Evolutionary conservation across 64 coral and sea anemone species (phyloP).

Genomic region (Anthopleura sola): DNA sequence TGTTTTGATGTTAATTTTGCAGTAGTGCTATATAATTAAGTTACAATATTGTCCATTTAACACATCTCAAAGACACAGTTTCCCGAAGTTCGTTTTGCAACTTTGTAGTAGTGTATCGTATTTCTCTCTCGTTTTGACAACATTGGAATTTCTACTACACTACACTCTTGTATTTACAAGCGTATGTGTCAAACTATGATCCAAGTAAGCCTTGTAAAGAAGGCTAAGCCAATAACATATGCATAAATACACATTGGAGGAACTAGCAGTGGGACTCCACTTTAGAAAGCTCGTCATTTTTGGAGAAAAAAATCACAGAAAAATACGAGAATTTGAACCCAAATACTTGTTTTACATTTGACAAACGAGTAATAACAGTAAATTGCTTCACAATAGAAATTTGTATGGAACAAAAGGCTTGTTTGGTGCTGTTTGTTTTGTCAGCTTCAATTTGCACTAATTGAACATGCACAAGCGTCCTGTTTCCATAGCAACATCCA

Average conservation of each 20-base stretch:
- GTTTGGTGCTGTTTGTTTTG: conserved; percentile 4
- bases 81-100: not conserved
- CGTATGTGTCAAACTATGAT: not conserved
- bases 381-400: conserved; percentile 5
- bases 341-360: not conserved
- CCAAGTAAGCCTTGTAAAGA: not conserved
- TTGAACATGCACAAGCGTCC: conserved; percentile 22
- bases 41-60: not conserved
- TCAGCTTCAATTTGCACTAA: conserved; percentile 9
- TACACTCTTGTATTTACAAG: conserved; percentile 14
- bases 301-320: not conserved
- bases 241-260: not conserved
- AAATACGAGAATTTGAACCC: not conserved
- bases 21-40: not conserved
- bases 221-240: not conserved
- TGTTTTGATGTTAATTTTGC: not conserved
- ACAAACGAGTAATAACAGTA: not conserved
- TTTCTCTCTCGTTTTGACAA: conserved; percentile 26
- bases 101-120: not conserved
- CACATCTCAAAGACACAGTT: not conserved
- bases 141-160: not conserved
- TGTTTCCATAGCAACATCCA: conserved; percentile 17
- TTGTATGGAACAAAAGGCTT: conserved; percentile 12
- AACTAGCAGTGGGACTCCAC: not conserved
- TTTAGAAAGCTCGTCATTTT: not conserved